Conservation (phyloP, 1,140 invertebrate species). For the Cydia strobilella region DNA sequence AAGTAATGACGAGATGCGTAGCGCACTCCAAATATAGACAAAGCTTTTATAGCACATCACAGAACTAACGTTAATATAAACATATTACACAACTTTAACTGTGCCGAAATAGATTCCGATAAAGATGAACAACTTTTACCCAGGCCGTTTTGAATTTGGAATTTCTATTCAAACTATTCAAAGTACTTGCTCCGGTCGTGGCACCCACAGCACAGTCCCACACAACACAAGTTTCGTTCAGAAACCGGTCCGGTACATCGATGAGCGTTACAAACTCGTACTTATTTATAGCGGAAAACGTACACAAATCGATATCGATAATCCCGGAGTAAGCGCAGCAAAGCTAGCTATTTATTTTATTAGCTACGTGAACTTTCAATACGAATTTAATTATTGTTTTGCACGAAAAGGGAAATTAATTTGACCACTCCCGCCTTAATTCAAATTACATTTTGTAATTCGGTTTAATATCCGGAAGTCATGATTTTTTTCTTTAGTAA, state of each 20-base stretch:
- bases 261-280: slow-evolving; percentile 74
- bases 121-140: slow-evolving; percentile 8
- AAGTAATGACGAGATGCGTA: neutral
- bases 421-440: slow-evolving; percentile 59
- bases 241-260: slow-evolving; percentile 60
- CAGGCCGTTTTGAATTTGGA: slow-evolving; percentile 51
- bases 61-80: slow-evolving; percentile 38
- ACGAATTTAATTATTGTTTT: neutral
- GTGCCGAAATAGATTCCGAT: neutral
- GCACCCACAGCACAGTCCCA: no score
- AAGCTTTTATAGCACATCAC: slow-evolving; percentile 16
- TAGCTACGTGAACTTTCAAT: slow-evolving; percentile 44
- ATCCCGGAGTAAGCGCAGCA: slow-evolving; percentile 53
- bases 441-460: slow-evolving; percentile 46
- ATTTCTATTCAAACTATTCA: slow-evolving; percentile 51
- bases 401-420: slow-evolving; percentile 18
- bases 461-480: slow-evolving; percentile 18
- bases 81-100: slow-evolving; percentile 62
- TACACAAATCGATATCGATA: slow-evolving; percentile 79
- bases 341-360: neutral
- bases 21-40: slow-evolving; percentile 20
- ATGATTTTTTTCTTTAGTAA: neutral
- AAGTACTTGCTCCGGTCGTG: slow-evolving; percentile 43
- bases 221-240: slow-evolving; percentile 60
- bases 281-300: slow-evolving; percentile 77